Conservation (phyloP, 1,140 invertebrate species). For the Linepithema humile region DNA sequence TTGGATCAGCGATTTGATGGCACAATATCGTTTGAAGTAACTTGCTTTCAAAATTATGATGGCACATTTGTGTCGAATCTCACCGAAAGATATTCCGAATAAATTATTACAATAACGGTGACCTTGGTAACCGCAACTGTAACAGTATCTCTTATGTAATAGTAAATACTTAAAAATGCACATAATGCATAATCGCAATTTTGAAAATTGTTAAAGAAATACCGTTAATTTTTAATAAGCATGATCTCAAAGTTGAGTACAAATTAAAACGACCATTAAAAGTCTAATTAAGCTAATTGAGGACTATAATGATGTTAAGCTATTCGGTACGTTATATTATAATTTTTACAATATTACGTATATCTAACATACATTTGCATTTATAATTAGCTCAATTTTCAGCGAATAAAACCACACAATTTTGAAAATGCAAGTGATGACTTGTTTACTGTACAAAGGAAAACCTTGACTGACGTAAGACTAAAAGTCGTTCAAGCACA, state of each 20-base stretch:
- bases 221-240: background rate
- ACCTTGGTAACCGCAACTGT: background rate
- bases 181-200: background rate
- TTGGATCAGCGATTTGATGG: slow-evolving; percentile 29
- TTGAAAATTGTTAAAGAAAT: background rate
- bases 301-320: no score
- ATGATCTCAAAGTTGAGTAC: no score
- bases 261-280: no score
- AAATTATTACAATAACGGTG: slow-evolving; percentile 27
- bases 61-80: background rate
- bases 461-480: slow-evolving; percentile 43
- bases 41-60: slow-evolving; percentile 11
- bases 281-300: no score
- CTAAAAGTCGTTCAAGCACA: background rate
- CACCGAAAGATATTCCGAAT: background rate
- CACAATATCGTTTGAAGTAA: background rate
- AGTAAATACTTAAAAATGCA: background rate
- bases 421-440: background rate
- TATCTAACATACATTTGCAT: background rate
- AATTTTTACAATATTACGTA: no score
- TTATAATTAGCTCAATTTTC: background rate
- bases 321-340: no score
- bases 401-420: background rate
- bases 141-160: background rate
- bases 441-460: slow-evolving; percentile 22